Conservation (phyloP, 30 jellyfish, hydroid and myxozoan species). For the Pelagia noctiluca region DNA sequence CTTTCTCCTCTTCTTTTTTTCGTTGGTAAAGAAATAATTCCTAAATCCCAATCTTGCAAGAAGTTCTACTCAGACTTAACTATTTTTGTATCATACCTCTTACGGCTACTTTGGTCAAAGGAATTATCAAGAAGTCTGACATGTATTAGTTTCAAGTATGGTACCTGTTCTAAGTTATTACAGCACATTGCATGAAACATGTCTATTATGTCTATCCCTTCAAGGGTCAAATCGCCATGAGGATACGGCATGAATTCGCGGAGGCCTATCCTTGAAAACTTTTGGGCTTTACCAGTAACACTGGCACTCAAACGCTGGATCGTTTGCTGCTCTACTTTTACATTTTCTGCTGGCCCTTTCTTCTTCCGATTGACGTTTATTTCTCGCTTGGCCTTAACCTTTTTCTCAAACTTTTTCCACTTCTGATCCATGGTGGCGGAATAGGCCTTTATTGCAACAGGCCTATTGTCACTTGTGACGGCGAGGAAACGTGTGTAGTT, state of each 20-base stretch:
- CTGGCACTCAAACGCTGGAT: conserved; percentile 19
- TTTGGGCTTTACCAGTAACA: conserved; percentile 28
- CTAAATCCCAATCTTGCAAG: not conserved
- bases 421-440: conserved; percentile 4
- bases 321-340: conserved; percentile 1
- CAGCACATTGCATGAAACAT: conserved; percentile 6
- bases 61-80: not conserved
- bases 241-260: conserved; percentile 22
- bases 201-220: not conserved
- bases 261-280: conserved; percentile 9
- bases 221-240: conserved; percentile 19
- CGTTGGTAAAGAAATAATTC: not conserved
- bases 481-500: conserved; percentile 5
- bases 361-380: conserved; percentile 3
- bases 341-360: conserved; percentile 1
- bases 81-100: not conserved
- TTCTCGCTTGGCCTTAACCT: conserved; percentile 5
- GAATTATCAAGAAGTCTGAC: conserved; percentile 15
- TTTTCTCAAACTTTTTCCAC: not conserved
- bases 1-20: conserved; percentile 2
- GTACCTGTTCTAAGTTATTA: not conserved
- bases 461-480: conserved; percentile 3
- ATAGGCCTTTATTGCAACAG: conserved; percentile 1
- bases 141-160: not conserved
- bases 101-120: conserved; percentile 5